Evolutionary conservation across 2,113 vertebrate genomes (phyloP).

Genomic region (Platysternon megacephalum): DNA sequence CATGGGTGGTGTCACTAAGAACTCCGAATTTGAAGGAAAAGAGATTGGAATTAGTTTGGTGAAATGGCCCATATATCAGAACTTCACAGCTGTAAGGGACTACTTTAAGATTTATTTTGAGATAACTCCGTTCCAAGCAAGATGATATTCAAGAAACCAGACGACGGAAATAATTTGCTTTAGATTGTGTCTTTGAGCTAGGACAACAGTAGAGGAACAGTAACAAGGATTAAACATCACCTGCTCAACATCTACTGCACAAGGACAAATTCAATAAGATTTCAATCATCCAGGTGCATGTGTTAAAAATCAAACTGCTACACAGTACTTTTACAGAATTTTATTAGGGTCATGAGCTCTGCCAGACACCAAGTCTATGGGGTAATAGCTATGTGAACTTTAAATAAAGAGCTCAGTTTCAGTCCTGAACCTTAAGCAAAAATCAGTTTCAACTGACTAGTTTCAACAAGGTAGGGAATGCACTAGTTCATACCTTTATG

Average conservation of each 20-base stretch:
- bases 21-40: conserved; percentile 29
- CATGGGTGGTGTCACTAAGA: conserved; percentile 46
- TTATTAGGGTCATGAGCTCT: background rate
- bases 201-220: background rate
- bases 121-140: background rate
- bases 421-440: background rate
- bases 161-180: background rate
- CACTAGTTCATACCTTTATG: background rate
- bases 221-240: background rate
- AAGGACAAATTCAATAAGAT: background rate
- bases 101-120: conserved; percentile 16
- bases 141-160: background rate
- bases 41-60: conserved; percentile 63
- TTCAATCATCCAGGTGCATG: background rate
- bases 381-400: background rate
- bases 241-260: background rate
- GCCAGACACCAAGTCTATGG: background rate
- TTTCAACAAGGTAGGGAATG: background rate
- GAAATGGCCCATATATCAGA: conserved; percentile 67
- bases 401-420: background rate
- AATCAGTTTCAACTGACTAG: background rate
- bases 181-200: background rate
- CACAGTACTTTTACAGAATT: background rate
- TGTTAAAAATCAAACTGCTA: background rate
- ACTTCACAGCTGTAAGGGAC: conserved; percentile 35